phyloP scores from a whole-genome alignment of 2,888 invertebrate genomes.

The Koerneria pararmatus region DNA sequence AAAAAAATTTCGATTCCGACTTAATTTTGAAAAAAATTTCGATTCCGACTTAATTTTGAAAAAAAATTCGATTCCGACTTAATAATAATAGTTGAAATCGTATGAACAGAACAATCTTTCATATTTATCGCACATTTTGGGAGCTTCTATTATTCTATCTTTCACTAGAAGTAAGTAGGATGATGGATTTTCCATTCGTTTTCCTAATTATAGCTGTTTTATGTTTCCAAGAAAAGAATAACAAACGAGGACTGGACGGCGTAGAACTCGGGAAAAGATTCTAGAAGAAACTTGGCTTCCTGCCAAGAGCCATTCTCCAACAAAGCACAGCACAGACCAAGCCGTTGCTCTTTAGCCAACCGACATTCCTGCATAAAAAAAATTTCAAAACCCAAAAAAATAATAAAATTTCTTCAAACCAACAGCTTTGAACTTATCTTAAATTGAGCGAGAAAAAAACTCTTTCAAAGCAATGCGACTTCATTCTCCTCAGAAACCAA shows the following conservation, averaged over 20 bases:
- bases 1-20: too few species aligned
- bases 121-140: too few species aligned
- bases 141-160: too few species aligned
- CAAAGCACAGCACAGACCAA: conserved; percentile 84
- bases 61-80: not conserved
- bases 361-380: conserved; percentile 31
- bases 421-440: not conserved
- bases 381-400: too few species aligned
- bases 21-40: not conserved
- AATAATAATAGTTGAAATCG: not conserved
- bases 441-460: not conserved
- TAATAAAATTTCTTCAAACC: not conserved
- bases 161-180: too few species aligned
- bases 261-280: conserved; percentile 72
- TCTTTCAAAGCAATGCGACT: not conserved
- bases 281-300: conserved; percentile 76
- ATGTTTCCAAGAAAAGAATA: not conserved
- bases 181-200: conserved; percentile 1
- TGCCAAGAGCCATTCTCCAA: conserved; percentile 85
- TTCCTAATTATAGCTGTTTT: not conserved
- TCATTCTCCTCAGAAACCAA: too few species aligned
- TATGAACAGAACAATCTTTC: too few species aligned
- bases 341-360: conserved; percentile 77
- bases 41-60: not conserved
- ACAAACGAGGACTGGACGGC: conserved; percentile 47